Evolutionary conservation across 2,113 vertebrate genomes (phyloP), one percentile per base, ranked within the genome.

Genomic region (Phainopepla nitens): DNA sequence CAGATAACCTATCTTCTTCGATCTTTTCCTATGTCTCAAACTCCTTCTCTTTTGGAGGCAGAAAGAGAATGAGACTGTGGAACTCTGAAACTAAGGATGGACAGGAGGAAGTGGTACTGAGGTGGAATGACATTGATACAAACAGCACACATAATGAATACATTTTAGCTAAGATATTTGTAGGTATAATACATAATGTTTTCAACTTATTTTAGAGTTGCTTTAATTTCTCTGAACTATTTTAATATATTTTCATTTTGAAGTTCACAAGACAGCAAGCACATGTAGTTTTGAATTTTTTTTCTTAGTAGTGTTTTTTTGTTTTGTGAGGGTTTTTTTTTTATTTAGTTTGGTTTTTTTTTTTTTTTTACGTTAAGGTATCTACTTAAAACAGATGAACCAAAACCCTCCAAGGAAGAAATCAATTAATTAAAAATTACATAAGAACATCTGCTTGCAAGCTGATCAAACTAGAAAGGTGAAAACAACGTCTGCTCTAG

Each of bases 371-470:
- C 20, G 15, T 95, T 91, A 82, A 87, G 96, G 54, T 96, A 95
- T 94, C 84, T 97, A 96, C 93, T 91, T 95, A 97, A 96, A 94
- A 73, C 96, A 96, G 97, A 96, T 0, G 35, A 97, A 94, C 68
- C 81, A 95, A 96, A 95, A 95, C 84, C 61, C 93, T 97, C 90
- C 83, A 81, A 97, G 92, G 92, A 94, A 97, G 91, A 97, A 95
- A 96, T 94, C 93, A 92, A 96, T 96, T 96, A 96, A 97, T 97
- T 97, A 90, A 93, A 95, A 96, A 93, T 95, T 96, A 95, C 94
- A 76, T 92, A 78, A 82, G 93, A 97, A 97, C 96, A 97, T 87
- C 95, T 97, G 96, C 87, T 97, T 92, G 92, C 90, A 95, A 91
- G 91, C 89, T 51, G 86, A 92, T 95, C 87, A 95, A 96, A 95